Conservation (phyloP, 2,113 vertebrate genomes). For the Oncorhynchus tshawytscha region DNA sequence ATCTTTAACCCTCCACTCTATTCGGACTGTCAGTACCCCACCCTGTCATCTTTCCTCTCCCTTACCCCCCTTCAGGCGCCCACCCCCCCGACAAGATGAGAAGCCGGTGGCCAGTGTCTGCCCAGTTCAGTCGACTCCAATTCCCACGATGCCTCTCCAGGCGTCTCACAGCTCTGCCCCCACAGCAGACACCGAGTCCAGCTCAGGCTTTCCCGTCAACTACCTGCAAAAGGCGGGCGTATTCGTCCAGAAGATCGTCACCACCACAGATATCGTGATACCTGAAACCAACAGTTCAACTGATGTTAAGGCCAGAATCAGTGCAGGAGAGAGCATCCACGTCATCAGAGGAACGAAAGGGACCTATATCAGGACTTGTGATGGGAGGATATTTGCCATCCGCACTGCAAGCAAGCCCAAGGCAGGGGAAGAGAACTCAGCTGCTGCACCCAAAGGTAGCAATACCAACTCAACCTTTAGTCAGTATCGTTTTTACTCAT, state of each 20-base stretch:
- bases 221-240: constrained; percentile 93
- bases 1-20: neutral
- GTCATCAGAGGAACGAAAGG: constrained; percentile 96
- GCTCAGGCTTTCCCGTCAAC: constrained; percentile 85
- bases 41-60: neutral
- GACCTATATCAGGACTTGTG: constrained; percentile 91
- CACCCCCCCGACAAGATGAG: constrained; percentile 81
- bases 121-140: constrained; percentile 85
- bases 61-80: constrained; percentile 74
- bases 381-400: constrained; percentile 95
- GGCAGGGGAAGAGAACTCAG: constrained; percentile 72
- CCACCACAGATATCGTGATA: constrained; percentile 96
- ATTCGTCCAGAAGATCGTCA: constrained; percentile 94
- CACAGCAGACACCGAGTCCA: constrained; percentile 66
- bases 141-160: constrained; percentile 86
- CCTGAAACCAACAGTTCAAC: constrained; percentile 90
- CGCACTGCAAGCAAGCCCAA: constrained; percentile 88
- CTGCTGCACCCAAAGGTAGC: constrained; percentile 80
- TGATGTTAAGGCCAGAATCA: constrained; percentile 89
- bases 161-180: constrained; percentile 63
- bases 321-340: constrained; percentile 92
- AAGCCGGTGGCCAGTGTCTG: constrained; percentile 84
- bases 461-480: neutral
- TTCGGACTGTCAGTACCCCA: neutral
- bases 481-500: too few relatives aligned